Base-by-base conservation (phyloP, 2,797 vertebrate species). In the Muraenolepis orangiensis region DNA sequence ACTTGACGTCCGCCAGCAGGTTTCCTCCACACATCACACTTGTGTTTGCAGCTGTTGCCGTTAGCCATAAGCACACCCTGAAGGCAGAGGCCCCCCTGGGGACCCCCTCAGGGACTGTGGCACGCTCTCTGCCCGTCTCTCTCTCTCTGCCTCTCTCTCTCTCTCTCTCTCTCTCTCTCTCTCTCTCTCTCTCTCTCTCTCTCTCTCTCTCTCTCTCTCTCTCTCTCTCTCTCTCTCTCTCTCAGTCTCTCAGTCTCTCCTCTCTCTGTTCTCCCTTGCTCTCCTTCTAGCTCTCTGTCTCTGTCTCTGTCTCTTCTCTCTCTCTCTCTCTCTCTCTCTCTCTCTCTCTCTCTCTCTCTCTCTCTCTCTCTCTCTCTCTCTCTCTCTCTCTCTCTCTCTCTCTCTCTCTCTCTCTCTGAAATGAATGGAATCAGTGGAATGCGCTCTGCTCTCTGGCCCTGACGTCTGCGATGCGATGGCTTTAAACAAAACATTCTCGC, bases 1-100 rank as follows among this genome's bases (percentile, higher is more conserved):
- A 92, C 82, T 91, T 88, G 87, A 92, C 87, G 85, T 88, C 84
- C 77, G 67, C 76, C 83, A 82, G 86, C 88, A 92, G 89, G 85
- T 90, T 90, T 86, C 82, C 34, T 76, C 78, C 75, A 84, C 87
- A 81, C 87, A 85, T 87, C 84, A 89, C 88, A 90, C 87, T 90
- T 91, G 89, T 90, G 88, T 82, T 76, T 84, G 90, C 90, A 92
- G 90, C 90, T 90, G 91, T 82, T 87, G 76, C 82, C 80, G 78
- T 84, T 79, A 89, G 87, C 79, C 77, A 87, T 88, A 85, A 86
- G 81, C 73, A 73, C 13, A 2, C 76, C 87, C 79, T 78, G 78
- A 78, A 83, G 83, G 18, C 75, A 87, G 80, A 76, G 80, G 81
- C 76, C 77, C 87, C 72, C 82, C 70, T 72, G 81, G 86, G 86